phyloP scores from a whole-genome alignment of 2,113 vertebrate genomes.

The Paradisaea rubra region DNA sequence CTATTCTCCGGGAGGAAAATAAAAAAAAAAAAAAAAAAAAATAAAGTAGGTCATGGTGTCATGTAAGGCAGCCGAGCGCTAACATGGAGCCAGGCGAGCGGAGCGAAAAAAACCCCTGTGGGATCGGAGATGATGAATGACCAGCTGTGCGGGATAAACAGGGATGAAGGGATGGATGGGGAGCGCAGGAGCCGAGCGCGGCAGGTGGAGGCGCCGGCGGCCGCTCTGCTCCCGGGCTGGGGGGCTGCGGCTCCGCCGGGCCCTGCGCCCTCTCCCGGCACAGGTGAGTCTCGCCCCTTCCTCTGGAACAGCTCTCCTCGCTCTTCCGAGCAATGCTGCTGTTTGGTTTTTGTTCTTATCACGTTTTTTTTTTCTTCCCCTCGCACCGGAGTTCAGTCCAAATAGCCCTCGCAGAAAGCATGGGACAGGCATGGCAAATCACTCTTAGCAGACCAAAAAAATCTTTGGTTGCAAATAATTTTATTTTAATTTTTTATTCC shows the following conservation, averaged over 20 bases:
- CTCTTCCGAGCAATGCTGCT: accelerated
- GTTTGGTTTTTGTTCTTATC: not conserved
- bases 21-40: not conserved
- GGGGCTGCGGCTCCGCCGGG: not conserved
- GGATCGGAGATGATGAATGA: not conserved
- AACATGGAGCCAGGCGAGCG: not conserved
- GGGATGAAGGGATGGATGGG: accelerated
- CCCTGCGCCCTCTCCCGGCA: not conserved
- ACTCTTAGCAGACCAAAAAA: not conserved
- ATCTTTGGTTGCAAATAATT: not conserved
- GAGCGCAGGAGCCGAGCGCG: not conserved
- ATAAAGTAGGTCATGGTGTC: conserved; percentile 63
- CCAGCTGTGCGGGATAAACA: not conserved
- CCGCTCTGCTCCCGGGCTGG: not conserved
- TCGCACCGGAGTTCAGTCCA: not conserved
- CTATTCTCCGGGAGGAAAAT: not conserved
- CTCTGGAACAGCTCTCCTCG: too few species aligned
- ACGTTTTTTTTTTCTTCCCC: too few species aligned
- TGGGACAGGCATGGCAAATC: not conserved
- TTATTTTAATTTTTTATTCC: not conserved
- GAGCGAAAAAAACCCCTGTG: not conserved
- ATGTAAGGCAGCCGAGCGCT: conserved; percentile 3
- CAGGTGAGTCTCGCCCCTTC: not conserved
- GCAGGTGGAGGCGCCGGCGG: not conserved
- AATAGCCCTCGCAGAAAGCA: not conserved